Evolutionary conservation across 2,888 invertebrate species (phyloP), one percentile per base, ranked within the genome.

Genomic region (Dolichopus griseipennis): DNA sequence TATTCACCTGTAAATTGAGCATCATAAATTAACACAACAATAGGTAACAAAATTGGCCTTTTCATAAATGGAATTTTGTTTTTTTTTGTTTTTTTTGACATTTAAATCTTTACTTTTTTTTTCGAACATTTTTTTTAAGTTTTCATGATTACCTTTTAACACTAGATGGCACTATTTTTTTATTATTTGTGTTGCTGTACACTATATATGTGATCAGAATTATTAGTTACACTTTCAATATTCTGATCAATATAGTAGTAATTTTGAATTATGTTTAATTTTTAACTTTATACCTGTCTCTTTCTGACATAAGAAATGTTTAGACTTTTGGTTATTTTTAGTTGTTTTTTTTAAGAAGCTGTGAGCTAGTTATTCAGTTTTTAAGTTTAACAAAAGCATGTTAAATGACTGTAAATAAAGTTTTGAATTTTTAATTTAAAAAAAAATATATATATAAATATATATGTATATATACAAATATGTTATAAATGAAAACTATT

Each of bases 1-100:
- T n/a, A 52, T 52, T 52, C 52, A 52, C 52, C 52, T 52, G 52
- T 15, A 52, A 18, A 52, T 52, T 52, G 18, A 52, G 18, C 65
- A 37, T 67, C 66, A 62, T 66, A 69, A 69, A 68, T 68, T 65
- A 37, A 12, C 41, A 64, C 61, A 66, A 66, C 68, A 68, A 68
- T 68, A 66, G 66, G 68, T 20, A 20, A 41, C 34, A 20, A 64
- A 52, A 52, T 33, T 65, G 43, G 41, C 12, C 18, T 5, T n/a
- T 37, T 12, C 20, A 34, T 18, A n/a, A 34, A 65, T 33, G 37
- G 12, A 37, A 34, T 9, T 15, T 43, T 43, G 43, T 52, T n/a
- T 52, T 41, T 41, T 41, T 41, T 41, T 15, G 2, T 27, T 27
- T 41, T n/a, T 41, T 15, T 9, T 15, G 2, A 15, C 65, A 65